These are phyloP conservation scores for Leucoraja erinaceus DNA, from an alignment of 2,113 vertebrate genomes.

Conservation along the genomic window DNA sequence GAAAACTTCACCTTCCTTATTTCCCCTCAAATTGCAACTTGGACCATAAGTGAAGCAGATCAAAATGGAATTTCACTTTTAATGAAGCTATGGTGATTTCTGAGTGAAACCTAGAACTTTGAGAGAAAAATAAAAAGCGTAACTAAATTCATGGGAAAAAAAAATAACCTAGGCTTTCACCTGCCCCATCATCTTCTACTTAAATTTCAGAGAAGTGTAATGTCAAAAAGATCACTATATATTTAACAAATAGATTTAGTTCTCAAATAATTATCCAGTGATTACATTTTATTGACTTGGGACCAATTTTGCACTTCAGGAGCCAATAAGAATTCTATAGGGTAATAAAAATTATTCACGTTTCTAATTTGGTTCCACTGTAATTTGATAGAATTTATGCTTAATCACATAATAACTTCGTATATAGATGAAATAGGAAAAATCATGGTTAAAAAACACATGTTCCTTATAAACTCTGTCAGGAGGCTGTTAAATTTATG, in stretches of 20 bases:
- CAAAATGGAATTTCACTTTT: background rate
- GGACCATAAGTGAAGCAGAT: background rate
- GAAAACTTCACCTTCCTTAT: background rate
- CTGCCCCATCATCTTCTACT: background rate
- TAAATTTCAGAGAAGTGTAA: conserved; percentile 4
- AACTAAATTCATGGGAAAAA: background rate
- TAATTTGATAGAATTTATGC: background rate
- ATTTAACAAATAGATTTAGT: background rate
- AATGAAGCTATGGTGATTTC: background rate
- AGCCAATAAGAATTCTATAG: background rate
- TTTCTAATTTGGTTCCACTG: too few relatives aligned
- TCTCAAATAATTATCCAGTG: background rate
- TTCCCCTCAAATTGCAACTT: background rate
- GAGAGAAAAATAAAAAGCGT: background rate
- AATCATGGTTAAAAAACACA: background rate
- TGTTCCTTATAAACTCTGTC: background rate
- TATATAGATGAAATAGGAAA: background rate
- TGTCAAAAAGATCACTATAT: background rate
- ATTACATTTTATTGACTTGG: background rate
- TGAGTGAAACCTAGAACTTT: background rate
- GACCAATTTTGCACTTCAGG: background rate
- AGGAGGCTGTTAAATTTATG: background rate
- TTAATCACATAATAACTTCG: background rate
- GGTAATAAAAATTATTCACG: background rate
- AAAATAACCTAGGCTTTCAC: background rate